Conservation (phyloP, 2,888 invertebrate genomes). For the Callyntrura sp. region DNA sequence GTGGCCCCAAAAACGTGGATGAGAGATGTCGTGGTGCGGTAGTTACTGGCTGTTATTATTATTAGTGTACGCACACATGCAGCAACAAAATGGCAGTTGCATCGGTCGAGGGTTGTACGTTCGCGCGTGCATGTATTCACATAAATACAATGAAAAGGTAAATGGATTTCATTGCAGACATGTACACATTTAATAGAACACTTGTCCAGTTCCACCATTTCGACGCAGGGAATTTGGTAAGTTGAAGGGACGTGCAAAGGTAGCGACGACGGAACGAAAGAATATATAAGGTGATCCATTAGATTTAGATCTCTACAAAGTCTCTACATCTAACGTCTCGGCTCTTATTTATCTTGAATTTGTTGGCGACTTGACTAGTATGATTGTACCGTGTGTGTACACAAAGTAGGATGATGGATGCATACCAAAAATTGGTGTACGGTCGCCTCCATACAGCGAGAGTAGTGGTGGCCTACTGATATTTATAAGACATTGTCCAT, state of each 20-base stretch:
- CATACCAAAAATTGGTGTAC: too few relatives aligned
- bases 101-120: not conserved
- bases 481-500: not conserved
- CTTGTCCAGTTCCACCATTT: too few relatives aligned
- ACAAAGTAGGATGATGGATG: too few relatives aligned
- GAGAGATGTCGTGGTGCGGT: conserved; percentile 3
- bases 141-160: conserved; percentile 1
- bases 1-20: not conserved
- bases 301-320: not conserved
- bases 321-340: not conserved
- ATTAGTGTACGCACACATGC: conserved; percentile 29
- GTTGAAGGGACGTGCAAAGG: not conserved
- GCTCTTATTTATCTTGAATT: not conserved
- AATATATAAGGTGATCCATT: conserved; percentile 3
- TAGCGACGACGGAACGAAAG: not conserved
- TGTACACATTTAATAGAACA: not conserved
- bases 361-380: not conserved
- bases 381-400: too few relatives aligned
- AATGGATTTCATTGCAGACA: not conserved
- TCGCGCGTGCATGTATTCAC: not conserved
- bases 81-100: conserved; percentile 15
- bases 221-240: too few relatives aligned
- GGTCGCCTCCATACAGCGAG: too few relatives aligned
- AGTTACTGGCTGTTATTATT: conserved; percentile 8
- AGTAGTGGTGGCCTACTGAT: not conserved